Percentiles rank a stretch among this genome's conserved stretches.
These are phyloP conservation scores for Nasonia giraulti DNA, from an alignment of 1,140 invertebrate genomes.

Conservation along the genomic window DNA sequence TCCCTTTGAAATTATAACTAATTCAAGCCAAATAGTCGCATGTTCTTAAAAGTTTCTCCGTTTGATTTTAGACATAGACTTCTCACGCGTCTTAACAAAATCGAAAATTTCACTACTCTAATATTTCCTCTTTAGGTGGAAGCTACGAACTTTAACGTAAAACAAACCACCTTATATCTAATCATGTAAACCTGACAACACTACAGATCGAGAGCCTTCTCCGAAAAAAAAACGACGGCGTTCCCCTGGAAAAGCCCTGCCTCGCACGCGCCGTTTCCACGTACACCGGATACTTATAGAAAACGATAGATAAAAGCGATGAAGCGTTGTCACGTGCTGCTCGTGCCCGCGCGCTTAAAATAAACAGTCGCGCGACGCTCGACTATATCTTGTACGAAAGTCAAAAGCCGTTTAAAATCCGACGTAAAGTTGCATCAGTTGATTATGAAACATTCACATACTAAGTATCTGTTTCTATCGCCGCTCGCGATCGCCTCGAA, in stretches of 20 bases:
- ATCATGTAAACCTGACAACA: neutral
- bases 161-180: neutral
- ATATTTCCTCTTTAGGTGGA: no score
- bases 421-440: slow-evolving; percentile 45
- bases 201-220: neutral
- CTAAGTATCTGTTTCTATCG: neutral
- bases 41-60: no score
- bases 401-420: neutral
- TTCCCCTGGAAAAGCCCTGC: neutral
- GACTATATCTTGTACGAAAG: neutral
- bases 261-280: no score
- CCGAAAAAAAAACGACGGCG: neutral
- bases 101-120: no score
- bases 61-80: no score
- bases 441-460: slow-evolving; percentile 33
- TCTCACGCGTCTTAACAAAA: no score
- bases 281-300: no score
- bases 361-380: neutral
- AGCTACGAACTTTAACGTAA: no score
- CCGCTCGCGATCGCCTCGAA: neutral
- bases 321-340: neutral
- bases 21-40: no score
- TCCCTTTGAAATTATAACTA: no score
- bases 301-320: no score
- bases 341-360: neutral